phyloP scores from a whole-genome alignment of 2,888 invertebrate species.

The Ophraella communa region DNA sequence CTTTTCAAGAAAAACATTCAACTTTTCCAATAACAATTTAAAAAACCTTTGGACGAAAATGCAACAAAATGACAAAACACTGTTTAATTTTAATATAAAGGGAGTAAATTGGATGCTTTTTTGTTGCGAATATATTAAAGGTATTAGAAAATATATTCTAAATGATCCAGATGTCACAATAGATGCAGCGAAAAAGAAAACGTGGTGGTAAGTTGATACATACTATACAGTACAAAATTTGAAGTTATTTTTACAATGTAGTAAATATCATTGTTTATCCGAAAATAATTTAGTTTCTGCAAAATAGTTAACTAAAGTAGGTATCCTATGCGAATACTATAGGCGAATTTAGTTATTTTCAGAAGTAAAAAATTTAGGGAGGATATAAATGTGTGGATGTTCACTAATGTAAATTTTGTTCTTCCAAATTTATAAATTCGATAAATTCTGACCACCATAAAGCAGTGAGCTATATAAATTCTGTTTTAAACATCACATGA shows the following conservation, averaged over 20 bases:
- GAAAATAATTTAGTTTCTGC: no score
- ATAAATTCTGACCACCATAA: no score
- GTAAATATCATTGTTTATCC: no score
- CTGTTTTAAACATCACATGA: no score
- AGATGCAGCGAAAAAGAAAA: constrained; percentile 35
- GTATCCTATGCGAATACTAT: no score
- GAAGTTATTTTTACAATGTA: no score
- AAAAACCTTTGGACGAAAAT: constrained; percentile 65
- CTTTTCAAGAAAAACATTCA: constrained; percentile 76
- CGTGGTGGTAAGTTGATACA: constrained; percentile 38
- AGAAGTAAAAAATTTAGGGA: background rate
- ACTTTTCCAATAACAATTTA: constrained; percentile 71
- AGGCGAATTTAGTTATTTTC: background rate
- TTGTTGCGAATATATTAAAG: constrained; percentile 72
- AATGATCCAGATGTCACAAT: constrained; percentile 77
- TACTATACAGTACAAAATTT: no score
- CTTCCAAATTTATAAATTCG: no score
- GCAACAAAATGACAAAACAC: constrained; percentile 59
- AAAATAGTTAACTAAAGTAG: no score
- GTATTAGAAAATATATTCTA: constrained; percentile 76
- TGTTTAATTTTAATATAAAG: constrained; percentile 78
- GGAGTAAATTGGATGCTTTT: constrained; percentile 76
- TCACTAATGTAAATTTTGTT: no score
- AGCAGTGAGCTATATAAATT: no score
- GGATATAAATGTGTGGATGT: no score